Percentiles rank a stretch among this genome's conserved stretches.
phyloP scores from a whole-genome alignment of 2,113 vertebrate genomes.

The Lates calcarifer region DNA sequence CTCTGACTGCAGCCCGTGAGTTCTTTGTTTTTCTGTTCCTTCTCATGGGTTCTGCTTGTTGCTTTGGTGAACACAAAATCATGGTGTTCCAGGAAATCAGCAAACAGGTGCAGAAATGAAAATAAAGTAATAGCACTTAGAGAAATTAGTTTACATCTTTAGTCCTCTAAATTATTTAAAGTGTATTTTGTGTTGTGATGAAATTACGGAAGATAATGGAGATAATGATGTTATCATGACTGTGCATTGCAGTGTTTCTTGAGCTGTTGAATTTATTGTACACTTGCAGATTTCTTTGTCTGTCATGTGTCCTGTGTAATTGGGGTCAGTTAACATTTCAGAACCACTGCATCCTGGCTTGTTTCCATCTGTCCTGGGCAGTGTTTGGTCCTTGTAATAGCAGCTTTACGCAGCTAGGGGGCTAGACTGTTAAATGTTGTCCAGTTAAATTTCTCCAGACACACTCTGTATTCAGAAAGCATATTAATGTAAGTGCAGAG shows the following conservation, averaged over 20 bases:
- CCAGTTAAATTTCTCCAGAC: not conserved
- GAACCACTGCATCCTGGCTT: too few relatives aligned
- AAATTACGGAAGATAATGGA: not conserved
- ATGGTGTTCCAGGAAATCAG: slow-evolving; percentile 1
- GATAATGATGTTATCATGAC: not conserved
- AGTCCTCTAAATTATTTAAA: not conserved
- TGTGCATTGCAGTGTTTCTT: too few relatives aligned
- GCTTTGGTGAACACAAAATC: not conserved
- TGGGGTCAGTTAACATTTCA: too few relatives aligned
- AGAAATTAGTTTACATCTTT: not conserved
- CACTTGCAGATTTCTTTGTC: not conserved
- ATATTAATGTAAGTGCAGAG: not conserved
- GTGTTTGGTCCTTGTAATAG: too few relatives aligned
- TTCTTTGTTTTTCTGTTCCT: not conserved
- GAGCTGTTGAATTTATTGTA: not conserved
- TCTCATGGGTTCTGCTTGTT: not conserved
- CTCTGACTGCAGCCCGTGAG: not conserved
- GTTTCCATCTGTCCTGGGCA: too few relatives aligned
- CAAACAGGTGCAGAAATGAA: not conserved
- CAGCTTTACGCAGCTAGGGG: not conserved
- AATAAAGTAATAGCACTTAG: not conserved
- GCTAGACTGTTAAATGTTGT: not conserved
- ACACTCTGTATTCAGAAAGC: not conserved
- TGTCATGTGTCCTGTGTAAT: not conserved
- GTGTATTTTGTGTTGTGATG: not conserved